Base-by-base conservation (phyloP, 2,113 vertebrate species). In the Chaetodon trifascialis region DNA sequence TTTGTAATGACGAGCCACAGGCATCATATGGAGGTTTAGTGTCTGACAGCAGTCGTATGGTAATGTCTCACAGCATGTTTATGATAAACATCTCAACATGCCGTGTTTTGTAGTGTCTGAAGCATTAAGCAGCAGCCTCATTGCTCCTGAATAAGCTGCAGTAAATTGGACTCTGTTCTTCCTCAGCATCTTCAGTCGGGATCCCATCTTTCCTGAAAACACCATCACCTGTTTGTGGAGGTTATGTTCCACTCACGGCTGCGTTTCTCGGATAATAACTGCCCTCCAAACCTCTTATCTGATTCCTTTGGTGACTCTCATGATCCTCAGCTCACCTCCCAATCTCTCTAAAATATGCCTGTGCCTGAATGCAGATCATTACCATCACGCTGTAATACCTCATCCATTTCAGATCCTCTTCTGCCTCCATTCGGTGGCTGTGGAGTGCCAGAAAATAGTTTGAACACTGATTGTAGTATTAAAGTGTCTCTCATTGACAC, bases 391-490 rank as follows among this genome's bases (percentile, higher is more conserved):
- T 60, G 21, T 64, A 54, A 69, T 64, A 76, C 62, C 46, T 59
- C 67, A 21, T 66, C 36, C 49, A 59, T 68, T 68, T 19, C 63
- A 42, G 38, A 49, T 23, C 55, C 44, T n/a, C 74, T 25, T 7
- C 59, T 58, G 44, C 15, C 21, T 68, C 72, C n/a, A 34, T 44
- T 73, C 34, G 55, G 65, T 6, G 52, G 40, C 30, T 21, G 17
- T 62, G 46, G 17, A 73, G 23, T 38, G 34, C 7, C 54, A 38
- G 46, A 14, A 23, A 79, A 62, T 58, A 16, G 17, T 70, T 40
- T 76, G 75, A 70, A 84, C 75, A 81, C 73, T 81, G 76, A 86
- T 73, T 51, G 64, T 52, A 16, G 62, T 30, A n/a, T 56, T 25
- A 16, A 62, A 23, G 34, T 25, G 7, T 36, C 6, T 56, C 55